Evolutionary conservation across 2,888 invertebrate species (phyloP).

Genomic region (Heliconius cydno): DNA sequence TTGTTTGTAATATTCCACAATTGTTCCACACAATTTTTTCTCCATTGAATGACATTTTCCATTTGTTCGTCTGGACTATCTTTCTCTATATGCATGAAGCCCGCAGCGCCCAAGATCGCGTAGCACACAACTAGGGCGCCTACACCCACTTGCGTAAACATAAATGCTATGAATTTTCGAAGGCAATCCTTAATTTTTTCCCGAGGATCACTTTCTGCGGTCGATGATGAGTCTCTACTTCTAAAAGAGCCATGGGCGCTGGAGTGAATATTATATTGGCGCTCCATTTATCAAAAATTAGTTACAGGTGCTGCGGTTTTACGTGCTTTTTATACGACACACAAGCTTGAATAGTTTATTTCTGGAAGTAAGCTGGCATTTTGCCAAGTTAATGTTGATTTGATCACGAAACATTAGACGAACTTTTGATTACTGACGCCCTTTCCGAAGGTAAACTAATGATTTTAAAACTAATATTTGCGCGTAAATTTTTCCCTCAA

Average conservation of each 20-base stretch:
- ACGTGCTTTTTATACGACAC: slow-evolving; percentile 47
- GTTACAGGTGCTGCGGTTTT: slow-evolving; percentile 37
- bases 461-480: neutral
- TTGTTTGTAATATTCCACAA: slow-evolving; percentile 88
- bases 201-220: slow-evolving; percentile 86
- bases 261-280: slow-evolving; percentile 65
- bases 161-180: slow-evolving; percentile 93
- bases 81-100: slow-evolving; percentile 91
- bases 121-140: slow-evolving; percentile 94
- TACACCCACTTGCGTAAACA: slow-evolving; percentile 96
- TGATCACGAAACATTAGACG: slow-evolving; percentile 61
- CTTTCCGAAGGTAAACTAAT: slow-evolving; percentile 11
- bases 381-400: slow-evolving; percentile 60
- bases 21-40: slow-evolving; percentile 83
- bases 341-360: slow-evolving; percentile 61
- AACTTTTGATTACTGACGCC: slow-evolving; percentile 16
- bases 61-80: slow-evolving; percentile 80
- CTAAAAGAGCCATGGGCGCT: slow-evolving; percentile 84
- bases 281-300: slow-evolving; percentile 62
- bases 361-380: slow-evolving; percentile 67
- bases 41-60: slow-evolving; percentile 78
- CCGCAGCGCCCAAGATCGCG: slow-evolving; percentile 92
- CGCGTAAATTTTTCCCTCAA: neutral
- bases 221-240: slow-evolving; percentile 87
- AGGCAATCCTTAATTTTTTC: slow-evolving; percentile 93